Evolutionary conservation across 1,140 invertebrate genomes (phyloP).

Genomic region (Bradynema listronoti): DNA sequence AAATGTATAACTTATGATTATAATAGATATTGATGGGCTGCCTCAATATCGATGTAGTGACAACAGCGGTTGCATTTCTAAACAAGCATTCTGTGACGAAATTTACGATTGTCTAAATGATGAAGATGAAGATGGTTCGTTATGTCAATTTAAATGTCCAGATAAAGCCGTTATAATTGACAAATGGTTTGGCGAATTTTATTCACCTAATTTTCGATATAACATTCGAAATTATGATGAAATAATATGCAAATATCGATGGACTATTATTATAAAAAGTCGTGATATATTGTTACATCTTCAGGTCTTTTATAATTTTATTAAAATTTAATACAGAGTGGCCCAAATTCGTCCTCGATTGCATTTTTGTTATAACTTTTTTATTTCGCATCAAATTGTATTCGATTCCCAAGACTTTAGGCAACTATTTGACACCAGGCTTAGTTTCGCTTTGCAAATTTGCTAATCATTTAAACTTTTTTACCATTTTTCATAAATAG

Average conservation of each 20-base stretch:
- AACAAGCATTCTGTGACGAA: constrained; percentile 8
- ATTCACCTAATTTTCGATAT: constrained; percentile 8
- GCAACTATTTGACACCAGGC: too few relatives aligned
- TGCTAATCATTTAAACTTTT: too few relatives aligned
- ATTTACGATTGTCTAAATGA: constrained; percentile 16
- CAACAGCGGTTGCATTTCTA: constrained; percentile 23
- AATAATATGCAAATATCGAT: constrained; percentile 11
- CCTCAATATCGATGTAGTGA: constrained; percentile 25
- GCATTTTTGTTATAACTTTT: too few relatives aligned
- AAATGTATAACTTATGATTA: background rate
- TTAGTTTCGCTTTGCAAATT: too few relatives aligned
- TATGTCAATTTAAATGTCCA: background rate
- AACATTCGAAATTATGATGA: constrained; percentile 1
- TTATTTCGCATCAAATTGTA: too few relatives aligned
- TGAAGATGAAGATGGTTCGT: constrained; percentile 2
- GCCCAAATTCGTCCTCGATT: too few relatives aligned
- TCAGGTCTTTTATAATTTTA: too few relatives aligned
- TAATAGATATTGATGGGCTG: constrained; percentile 7
- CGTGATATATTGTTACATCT: too few relatives aligned
- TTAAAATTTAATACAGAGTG: too few relatives aligned
- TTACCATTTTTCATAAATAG: too few relatives aligned
- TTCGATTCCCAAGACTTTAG: too few relatives aligned
- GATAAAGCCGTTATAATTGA: background rate
- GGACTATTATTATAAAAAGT: constrained; percentile 12
- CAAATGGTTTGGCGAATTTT: constrained; percentile 3